phyloP scores from a whole-genome alignment of 2,797 vertebrate species.

The Streptopelia turtur region DNA sequence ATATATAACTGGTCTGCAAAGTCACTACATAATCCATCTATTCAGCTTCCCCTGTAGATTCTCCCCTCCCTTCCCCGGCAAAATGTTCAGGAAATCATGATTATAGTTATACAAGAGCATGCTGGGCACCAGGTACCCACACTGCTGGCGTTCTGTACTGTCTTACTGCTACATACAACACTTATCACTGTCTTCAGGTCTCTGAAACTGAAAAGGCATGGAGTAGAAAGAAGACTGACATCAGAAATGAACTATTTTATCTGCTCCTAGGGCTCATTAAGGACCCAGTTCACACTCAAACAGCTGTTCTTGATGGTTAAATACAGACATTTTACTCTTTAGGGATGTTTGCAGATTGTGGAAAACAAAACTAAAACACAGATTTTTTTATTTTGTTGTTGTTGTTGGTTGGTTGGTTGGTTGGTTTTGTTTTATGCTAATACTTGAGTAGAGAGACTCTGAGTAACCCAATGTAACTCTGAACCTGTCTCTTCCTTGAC shows the following conservation, averaged over 20 bases:
- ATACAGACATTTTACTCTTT: not conserved
- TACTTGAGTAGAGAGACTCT: not conserved
- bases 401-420: too few species aligned
- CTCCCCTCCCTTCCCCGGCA: not conserved
- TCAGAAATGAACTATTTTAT: not conserved
- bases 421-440: not conserved
- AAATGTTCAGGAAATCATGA: not conserved
- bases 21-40: not conserved
- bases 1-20: not conserved
- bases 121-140: not conserved
- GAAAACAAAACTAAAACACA: not conserved
- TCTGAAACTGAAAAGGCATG: not conserved
- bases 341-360: not conserved
- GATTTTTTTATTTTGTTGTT: too few species aligned
- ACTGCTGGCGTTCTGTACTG: not conserved
- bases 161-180: accelerated
- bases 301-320: not conserved
- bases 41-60: not conserved
- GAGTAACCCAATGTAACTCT: not conserved
- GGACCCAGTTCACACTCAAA: not conserved
- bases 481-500: not conserved
- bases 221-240: not conserved
- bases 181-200: not conserved
- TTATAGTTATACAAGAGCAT: not conserved
- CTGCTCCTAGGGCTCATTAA: not conserved